Evolutionary conservation across 2,113 vertebrate genomes (phyloP).

Genomic region (Hydropotes inermis): DNA sequence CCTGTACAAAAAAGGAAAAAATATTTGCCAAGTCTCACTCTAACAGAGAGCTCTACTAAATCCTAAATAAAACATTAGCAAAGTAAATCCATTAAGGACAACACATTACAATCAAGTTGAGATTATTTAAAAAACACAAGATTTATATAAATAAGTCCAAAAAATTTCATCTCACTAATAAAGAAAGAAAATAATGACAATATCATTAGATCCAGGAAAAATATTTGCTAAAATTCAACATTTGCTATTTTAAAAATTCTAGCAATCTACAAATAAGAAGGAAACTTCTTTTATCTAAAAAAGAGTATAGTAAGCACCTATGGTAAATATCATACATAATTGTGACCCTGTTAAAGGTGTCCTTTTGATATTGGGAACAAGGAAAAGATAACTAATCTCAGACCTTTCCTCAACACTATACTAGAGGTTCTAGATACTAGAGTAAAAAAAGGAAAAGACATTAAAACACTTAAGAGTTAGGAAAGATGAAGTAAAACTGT

Average conservation of each 20-base stretch:
- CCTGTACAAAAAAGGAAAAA: neutral
- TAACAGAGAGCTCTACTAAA: neutral
- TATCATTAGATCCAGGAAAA: neutral
- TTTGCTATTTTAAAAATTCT: neutral
- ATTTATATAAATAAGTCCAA: neutral
- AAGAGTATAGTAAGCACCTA: neutral
- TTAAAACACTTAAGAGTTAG: neutral
- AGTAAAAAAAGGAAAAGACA: neutral
- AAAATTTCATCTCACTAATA: constrained; percentile 6
- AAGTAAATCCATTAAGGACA: neutral
- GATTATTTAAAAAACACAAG: neutral
- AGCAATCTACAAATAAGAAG: neutral
- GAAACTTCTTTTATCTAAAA: neutral
- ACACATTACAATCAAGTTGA: neutral
- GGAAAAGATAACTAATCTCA: neutral
- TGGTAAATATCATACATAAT: neutral
- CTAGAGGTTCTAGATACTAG: neutral
- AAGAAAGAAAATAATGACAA: neutral
- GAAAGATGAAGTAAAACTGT: neutral
- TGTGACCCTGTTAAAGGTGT: neutral
- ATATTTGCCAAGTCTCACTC: neutral
- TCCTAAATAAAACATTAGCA: constrained; percentile 9
- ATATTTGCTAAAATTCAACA: neutral
- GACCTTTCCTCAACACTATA: neutral
- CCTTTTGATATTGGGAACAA: neutral